A percentile compares a stretch with the other conserved stretches of the same genome.
These are phyloP conservation scores for Phrixothrix hirtus DNA, from an alignment of 2,888 invertebrate genomes.

Conservation along the genomic window DNA sequence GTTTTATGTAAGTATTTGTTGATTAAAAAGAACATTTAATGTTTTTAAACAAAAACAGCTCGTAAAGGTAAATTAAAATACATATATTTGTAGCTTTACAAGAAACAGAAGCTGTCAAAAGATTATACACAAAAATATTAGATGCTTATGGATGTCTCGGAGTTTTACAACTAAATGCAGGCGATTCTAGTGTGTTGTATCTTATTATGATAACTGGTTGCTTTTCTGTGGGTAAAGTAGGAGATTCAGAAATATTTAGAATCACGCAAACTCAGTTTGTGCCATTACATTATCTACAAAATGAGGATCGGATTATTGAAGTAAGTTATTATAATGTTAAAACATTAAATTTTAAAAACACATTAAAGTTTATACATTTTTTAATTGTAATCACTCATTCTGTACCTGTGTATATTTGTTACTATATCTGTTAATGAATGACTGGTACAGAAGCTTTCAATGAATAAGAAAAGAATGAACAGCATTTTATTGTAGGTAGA, in stretches of 20 bases:
- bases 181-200: slow-evolving; percentile 82
- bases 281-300: slow-evolving; percentile 76
- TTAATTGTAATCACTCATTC: too few species aligned
- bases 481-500: too few species aligned
- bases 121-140: slow-evolving; percentile 85
- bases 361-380: too few species aligned
- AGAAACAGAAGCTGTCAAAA: slow-evolving; percentile 88
- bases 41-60: slow-evolving; percentile 6
- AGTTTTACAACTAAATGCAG: slow-evolving; percentile 84
- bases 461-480: too few species aligned
- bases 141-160: slow-evolving; percentile 98
- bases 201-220: slow-evolving; percentile 94
- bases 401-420: too few species aligned
- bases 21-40: too few species aligned
- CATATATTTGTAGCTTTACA: slow-evolving; percentile 63
- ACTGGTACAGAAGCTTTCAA: too few species aligned
- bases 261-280: slow-evolving; percentile 91
- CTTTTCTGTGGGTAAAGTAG: slow-evolving; percentile 94
- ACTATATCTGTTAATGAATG: too few species aligned
- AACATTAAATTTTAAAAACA: too few species aligned
- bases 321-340: slow-evolving; percentile 47
- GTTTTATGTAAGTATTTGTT: slow-evolving; percentile 69
- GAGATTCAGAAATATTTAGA: slow-evolving; percentile 92
- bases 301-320: slow-evolving; percentile 65
- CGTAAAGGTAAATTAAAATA: neutral